Percentiles rank a stretch among this genome's conserved stretches.
Evolutionary conservation across 2,113 vertebrate species (phyloP).

Genomic region (Perca flavescens): DNA sequence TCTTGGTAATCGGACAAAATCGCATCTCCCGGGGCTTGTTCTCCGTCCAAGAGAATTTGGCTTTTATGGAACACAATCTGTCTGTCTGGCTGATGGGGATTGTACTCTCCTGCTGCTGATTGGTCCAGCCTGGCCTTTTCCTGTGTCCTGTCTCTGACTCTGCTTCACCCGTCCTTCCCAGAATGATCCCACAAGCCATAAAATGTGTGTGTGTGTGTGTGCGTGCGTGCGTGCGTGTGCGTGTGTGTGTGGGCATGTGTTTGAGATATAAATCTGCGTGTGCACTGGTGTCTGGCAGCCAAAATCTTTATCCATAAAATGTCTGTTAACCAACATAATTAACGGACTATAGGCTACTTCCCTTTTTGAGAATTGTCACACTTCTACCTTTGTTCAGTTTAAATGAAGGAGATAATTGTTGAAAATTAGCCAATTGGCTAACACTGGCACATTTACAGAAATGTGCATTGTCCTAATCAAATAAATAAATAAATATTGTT

Average conservation of each 20-base stretch:
- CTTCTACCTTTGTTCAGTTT: background rate
- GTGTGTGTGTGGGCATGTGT: background rate
- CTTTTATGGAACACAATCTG: slow-evolving; percentile 59
- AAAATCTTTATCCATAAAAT: background rate
- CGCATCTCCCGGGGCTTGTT: slow-evolving; percentile 51
- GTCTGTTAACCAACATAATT: background rate
- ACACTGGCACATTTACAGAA: no score
- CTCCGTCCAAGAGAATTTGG: slow-evolving; percentile 62
- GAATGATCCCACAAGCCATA: slow-evolving; percentile 46
- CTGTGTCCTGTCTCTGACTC: slow-evolving; percentile 63
- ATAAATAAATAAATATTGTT: background rate
- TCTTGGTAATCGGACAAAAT: slow-evolving; percentile 66
- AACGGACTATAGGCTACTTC: background rate
- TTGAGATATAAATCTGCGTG: slow-evolving; percentile 1
- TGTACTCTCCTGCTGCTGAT: slow-evolving; percentile 59
- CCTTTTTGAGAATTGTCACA: background rate
- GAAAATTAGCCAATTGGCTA: no score
- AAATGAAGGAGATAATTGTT: slow-evolving; percentile 1
- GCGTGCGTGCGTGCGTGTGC: background rate
- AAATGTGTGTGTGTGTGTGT: slow-evolving; percentile 13
- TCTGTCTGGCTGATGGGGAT: slow-evolving; percentile 58
- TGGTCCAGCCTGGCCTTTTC: slow-evolving; percentile 60
- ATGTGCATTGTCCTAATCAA: no score
- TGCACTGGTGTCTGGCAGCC: background rate
- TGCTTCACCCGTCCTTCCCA: slow-evolving; percentile 42